phyloP scores from a whole-genome alignment of 2,797 vertebrate species.

The Tokudaia tokunoshimensis region DNA sequence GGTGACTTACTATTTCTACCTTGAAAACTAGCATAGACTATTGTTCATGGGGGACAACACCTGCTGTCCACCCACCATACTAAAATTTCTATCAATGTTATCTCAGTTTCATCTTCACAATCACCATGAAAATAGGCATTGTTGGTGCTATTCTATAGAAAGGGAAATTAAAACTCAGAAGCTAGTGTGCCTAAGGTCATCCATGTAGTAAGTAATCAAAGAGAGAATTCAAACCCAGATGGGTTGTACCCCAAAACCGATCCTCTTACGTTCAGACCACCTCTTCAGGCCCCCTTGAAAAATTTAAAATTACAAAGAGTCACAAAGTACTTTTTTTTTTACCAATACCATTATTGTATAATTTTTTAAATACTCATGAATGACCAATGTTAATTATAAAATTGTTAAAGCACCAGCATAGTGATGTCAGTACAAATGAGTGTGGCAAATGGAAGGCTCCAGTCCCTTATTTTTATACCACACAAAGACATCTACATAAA shows the following conservation, averaged over 20 bases:
- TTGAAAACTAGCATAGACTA: neutral
- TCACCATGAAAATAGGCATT: neutral
- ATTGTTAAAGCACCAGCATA: neutral
- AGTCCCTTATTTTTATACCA: neutral
- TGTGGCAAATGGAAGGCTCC: neutral
- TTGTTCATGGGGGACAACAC: neutral
- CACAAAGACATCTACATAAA: constrained; percentile 42
- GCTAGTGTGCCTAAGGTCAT: neutral
- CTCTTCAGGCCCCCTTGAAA: neutral
- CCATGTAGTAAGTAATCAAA: neutral
- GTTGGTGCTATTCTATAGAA: fast-evolving
- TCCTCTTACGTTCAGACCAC: neutral
- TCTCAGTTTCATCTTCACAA: neutral
- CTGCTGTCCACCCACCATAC: neutral
- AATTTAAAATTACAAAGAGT: neutral
- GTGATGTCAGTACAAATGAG: neutral
- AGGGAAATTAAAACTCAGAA: neutral
- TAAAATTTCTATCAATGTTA: neutral
- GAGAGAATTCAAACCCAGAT: neutral
- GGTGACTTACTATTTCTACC: neutral
- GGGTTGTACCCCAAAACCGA: neutral
- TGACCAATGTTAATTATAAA: neutral
- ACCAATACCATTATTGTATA: neutral
- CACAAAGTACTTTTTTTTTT: neutral
- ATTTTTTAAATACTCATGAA: neutral